Evolutionary conservation across 2,797 vertebrate species (phyloP), one percentile per base, ranked within the genome.

Genomic region (Crypturellus tataupa): DNA sequence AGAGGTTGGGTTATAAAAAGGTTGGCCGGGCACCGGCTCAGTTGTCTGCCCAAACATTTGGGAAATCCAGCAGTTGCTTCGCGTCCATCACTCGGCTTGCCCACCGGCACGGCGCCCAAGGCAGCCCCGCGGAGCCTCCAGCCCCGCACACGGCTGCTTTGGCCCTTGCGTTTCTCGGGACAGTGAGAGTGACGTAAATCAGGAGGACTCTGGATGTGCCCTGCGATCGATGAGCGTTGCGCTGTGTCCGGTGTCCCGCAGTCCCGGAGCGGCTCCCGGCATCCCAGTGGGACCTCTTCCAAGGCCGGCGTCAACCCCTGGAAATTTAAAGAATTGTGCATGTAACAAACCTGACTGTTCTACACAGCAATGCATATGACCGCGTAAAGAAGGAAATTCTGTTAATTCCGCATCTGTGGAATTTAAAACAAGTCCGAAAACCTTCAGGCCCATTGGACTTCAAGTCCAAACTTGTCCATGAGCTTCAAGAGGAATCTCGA

Each of bases 1-100:
- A 78, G 69, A 59, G 75, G 18, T 35, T 95, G 81, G 76, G 68
- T 85, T 97, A 95, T 96, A 77, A 94, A 96, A 92, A 95, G 87
- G 65, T 80, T 67, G 87, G 31, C 24, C 71, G 69, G 23, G 1
- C 79, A 39, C 0, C 24, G 40, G 82, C 31, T 90, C 1, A 3
- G 65, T 94, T 84, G 56, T 92, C 95, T 4, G 0, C 73, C 62
- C 91, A 81, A 86, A 81, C 88, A 93, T 93, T 67, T 87, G 71
- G 89, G 78, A 89, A 96, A 91, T 96, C 87, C 71, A 87, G 88
- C 87, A 96, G 90, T 89, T 96, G 94, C 67, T 94, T 80, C 0
- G 0, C 27, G 84, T 95, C 89, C 0, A 51, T 97, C 96, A 92
- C 78, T 51, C 51, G 65, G 46, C 6, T 79, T 93, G 87, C 82